Percentiles rank a stretch among this genome's conserved stretches.
phyloP scores from a whole-genome alignment of 1,140 invertebrate species.

The Bombus vancouverensis region DNA sequence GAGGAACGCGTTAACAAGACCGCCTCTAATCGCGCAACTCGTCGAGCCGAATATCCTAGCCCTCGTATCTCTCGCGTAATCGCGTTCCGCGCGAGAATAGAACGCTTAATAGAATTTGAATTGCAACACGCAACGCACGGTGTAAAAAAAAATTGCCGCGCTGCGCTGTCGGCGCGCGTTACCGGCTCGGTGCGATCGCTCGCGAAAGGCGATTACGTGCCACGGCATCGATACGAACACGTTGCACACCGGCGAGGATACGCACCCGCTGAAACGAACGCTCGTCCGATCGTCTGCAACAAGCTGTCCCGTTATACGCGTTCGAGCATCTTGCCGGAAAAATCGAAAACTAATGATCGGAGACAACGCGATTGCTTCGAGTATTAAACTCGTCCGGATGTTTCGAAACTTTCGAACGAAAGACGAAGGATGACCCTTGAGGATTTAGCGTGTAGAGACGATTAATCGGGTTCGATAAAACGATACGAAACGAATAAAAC shows the following conservation, averaged over 20 bases:
- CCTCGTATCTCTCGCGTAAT: not conserved
- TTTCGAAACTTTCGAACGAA: not conserved
- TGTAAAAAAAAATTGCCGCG: not conserved
- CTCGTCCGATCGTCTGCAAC: not conserved
- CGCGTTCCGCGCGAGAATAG: not conserved
- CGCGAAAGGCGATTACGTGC: constrained; percentile 10
- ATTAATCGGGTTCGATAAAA: not conserved
- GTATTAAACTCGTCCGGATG: not conserved
- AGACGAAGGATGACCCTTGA: not conserved
- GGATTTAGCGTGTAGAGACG: not conserved
- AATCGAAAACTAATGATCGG: not conserved
- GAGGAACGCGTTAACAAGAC: no score
- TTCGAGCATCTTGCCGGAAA: not conserved
- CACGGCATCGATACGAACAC: not conserved
- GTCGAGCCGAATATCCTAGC: not conserved
- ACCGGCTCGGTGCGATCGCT: not conserved
- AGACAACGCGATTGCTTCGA: not conserved
- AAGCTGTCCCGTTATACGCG: not conserved
- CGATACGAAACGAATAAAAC: not conserved
- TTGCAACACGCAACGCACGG: not conserved
- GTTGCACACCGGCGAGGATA: not conserved
- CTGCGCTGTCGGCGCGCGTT: not conserved
- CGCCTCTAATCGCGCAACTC: not conserved
- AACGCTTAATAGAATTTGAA: not conserved
- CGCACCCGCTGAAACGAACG: not conserved